Base-by-base conservation (phyloP, 2,888 invertebrate genomes). In the Eustalomyia histrio region DNA sequence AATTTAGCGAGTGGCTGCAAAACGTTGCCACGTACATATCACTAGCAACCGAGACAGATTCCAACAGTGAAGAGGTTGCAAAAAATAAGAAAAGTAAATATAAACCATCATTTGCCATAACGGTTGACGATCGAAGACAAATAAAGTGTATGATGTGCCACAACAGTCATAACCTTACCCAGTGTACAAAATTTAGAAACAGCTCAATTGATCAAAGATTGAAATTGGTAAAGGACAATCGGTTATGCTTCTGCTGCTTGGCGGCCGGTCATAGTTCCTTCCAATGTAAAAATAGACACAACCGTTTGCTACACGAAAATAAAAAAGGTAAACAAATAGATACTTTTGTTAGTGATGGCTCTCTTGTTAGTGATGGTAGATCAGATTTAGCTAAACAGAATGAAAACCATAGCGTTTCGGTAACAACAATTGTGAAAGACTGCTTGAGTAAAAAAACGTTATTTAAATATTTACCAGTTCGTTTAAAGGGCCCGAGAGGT, bases 1-100 rank as follows among this genome's bases (percentile, higher is more conserved):
- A 69, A 14, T 78, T 81, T 60, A 74, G 76, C 39, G 57, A 43
- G 39, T 76, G 75, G 69, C n/a, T 75, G 18, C 79, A 79, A 39
- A 33, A 65, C 17, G 43, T 79, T 12, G 74, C 74, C 17, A 76
- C 21, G 10, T 76, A 68, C 10, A 67, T 68, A 5, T 64, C 67
- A 1, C 14, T 78, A 14, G 53, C 43, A 53, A 68, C 55, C 0
- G 67, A 35, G 52, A 55, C 16, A 0, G 63, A 61, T 12, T 6
- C 29, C n/a, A 52, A 24, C 17, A 35, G 16, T 4, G 21, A 65
- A 1, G 73, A 58, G 12, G 4, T 16, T 17, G 18, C 12, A 12
- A 58, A 57, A 12, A 12, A 21, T 16, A 74, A 39, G 3, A n/a
- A 1, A n/a, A 12, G 4, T 3, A 58, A 52, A 65, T 35, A 8